Evolutionary conservation across 2,888 invertebrate species (phyloP).

Genomic region (Anodontia alba): DNA sequence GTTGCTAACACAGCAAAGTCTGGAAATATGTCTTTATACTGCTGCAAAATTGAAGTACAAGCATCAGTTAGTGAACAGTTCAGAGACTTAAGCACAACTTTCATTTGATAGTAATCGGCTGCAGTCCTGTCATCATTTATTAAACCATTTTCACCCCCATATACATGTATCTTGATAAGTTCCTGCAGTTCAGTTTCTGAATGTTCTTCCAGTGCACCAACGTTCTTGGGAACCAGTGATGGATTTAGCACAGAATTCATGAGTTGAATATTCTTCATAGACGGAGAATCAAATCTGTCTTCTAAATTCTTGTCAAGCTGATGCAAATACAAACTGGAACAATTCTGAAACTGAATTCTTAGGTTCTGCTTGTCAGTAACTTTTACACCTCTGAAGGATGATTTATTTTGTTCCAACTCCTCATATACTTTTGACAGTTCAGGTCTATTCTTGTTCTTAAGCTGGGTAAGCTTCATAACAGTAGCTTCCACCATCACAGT

Average conservation of each 20-base stretch:
- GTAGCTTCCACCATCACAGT: constrained; percentile 13
- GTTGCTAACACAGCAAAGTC: too few relatives aligned
- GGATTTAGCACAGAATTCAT: constrained; percentile 4
- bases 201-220: neutral
- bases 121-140: neutral
- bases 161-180: neutral
- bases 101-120: neutral
- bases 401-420: too few relatives aligned
- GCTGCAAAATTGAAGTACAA: too few relatives aligned
- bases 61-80: constrained; percentile 1
- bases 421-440: constrained; percentile 8
- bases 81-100: neutral
- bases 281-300: constrained; percentile 23
- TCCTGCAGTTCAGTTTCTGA: neutral
- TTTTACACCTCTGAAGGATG: too few relatives aligned
- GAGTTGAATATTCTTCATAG: neutral
- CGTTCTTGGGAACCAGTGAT: neutral
- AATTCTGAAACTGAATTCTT: constrained; percentile 25
- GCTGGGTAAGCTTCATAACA: neutral
- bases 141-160: constrained; percentile 14
- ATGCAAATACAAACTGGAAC: constrained; percentile 17
- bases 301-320: constrained; percentile 15
- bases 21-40: too few relatives aligned
- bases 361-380: too few relatives aligned
- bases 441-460: neutral